Evolutionary conservation across 1,140 invertebrate genomes (phyloP).

Genomic region (Goniozus legneri): DNA sequence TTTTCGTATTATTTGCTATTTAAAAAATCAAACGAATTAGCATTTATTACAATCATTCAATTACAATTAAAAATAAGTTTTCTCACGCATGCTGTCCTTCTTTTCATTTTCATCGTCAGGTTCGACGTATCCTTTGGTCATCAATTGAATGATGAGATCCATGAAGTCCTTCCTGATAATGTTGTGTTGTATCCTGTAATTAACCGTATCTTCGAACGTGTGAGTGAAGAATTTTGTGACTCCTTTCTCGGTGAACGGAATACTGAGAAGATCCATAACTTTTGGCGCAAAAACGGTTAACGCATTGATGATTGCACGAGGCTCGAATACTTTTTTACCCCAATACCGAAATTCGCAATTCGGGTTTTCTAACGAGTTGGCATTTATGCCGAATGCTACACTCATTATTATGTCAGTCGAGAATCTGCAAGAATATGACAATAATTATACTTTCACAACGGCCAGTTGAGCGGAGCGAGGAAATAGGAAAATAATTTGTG

Average conservation of each 20-base stretch:
- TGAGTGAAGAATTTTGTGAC: conserved; percentile 47
- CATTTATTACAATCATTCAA: not conserved
- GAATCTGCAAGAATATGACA: conserved; percentile 32
- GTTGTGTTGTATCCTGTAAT: conserved; percentile 47
- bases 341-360: conserved; percentile 6
- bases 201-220: conserved; percentile 54
- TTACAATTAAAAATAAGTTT: not conserved
- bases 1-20: not conserved
- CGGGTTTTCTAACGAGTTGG: conserved; percentile 54
- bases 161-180: conserved; percentile 48
- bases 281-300: conserved; percentile 9
- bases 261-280: conserved; percentile 12
- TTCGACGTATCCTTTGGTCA: conserved; percentile 27
- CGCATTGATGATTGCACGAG: not conserved
- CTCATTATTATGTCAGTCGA: conserved; percentile 61
- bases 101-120: conserved; percentile 22
- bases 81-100: conserved; percentile 37
- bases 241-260: conserved; percentile 15
- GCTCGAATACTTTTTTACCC: conserved; percentile 4
- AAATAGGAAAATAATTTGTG: no score
- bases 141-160: conserved; percentile 34
- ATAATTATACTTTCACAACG: not conserved
- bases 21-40: not conserved
- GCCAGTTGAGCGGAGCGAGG: no score
- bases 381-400: conserved; percentile 59